phyloP scores from a whole-genome alignment of 2,888 invertebrate genomes.

The Melanostoma mellinum region DNA sequence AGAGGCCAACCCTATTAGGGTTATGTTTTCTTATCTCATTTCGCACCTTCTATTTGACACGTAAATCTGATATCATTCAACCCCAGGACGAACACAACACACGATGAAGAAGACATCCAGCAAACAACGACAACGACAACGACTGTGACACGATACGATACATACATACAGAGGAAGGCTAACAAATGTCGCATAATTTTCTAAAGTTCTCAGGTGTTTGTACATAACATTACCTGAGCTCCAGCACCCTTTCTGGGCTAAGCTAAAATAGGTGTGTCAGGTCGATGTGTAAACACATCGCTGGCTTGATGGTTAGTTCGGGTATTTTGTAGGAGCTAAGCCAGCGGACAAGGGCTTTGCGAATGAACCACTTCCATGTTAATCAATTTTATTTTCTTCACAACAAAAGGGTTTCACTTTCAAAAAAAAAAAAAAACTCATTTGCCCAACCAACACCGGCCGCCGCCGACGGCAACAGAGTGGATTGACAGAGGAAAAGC shows the following conservation, averaged over 20 bases:
- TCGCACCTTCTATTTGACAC: slow-evolving; percentile 69
- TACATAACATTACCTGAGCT: slow-evolving; percentile 54
- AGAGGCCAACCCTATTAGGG: slow-evolving; percentile 53
- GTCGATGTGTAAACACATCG: slow-evolving; percentile 31
- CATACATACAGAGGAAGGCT: slow-evolving; percentile 40
- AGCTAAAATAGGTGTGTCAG: slow-evolving; percentile 27
- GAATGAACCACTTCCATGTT: slow-evolving; percentile 54
- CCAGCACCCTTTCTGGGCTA: slow-evolving; percentile 23
- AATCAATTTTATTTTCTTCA: slow-evolving; percentile 66
- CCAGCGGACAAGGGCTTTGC: background rate
- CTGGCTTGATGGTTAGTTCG: background rate
- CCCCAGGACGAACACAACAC: slow-evolving; percentile 45
- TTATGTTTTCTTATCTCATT: slow-evolving; percentile 67
- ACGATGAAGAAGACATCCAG: slow-evolving; percentile 46
- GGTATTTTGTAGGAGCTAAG: slow-evolving; percentile 26
- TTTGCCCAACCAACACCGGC: background rate
- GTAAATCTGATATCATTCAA: slow-evolving; percentile 71
- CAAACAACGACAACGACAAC: slow-evolving; percentile 29
- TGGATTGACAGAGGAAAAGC: slow-evolving; percentile 7
- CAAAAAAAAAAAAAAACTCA: slow-evolving; percentile 24
- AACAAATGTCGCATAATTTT: slow-evolving; percentile 72
- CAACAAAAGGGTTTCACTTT: slow-evolving; percentile 49
- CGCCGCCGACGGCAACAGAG: background rate
- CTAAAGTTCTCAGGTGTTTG: slow-evolving; percentile 66
- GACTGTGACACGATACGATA: slow-evolving; percentile 3